Evolutionary conservation across 2,113 vertebrate genomes (phyloP).

Genomic region (Cariama cristata): DNA sequence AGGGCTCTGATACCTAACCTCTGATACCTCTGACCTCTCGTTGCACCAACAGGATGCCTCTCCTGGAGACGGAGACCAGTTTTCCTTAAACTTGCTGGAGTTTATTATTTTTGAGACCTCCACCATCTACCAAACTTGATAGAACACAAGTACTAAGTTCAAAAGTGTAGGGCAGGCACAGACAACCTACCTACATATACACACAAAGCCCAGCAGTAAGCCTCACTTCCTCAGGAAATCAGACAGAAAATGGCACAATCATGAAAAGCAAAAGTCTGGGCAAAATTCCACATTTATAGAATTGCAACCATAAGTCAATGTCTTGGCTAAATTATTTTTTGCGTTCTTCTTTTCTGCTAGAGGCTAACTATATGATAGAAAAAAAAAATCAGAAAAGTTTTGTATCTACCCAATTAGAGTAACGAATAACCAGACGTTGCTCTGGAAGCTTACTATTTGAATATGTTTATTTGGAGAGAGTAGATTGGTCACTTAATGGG

Average conservation of each 20-base stretch:
- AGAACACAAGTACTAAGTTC: conserved; percentile 21
- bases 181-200: background rate
- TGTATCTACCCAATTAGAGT: background rate
- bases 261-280: conserved; percentile 34
- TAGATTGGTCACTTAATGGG: background rate
- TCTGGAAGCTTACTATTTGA: background rate
- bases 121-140: background rate
- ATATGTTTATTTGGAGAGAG: background rate
- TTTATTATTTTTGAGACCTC: background rate
- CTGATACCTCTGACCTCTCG: too few species aligned
- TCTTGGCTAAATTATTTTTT: conserved; percentile 45
- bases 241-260: conserved; percentile 30
- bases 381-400: background rate
- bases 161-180: conserved; percentile 19
- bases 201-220: conserved; percentile 39
- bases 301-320: conserved; percentile 1
- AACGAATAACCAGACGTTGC: background rate
- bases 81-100: background rate
- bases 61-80: background rate
- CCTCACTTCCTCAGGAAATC: conserved; percentile 50
- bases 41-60: background rate
- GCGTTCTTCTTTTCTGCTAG: conserved; percentile 5
- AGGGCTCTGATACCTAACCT: background rate
- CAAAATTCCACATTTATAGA: conserved; percentile 29
- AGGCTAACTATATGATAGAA: background rate